Evolutionary conservation across 2,113 vertebrate genomes (phyloP).

Genomic region (Prolemur simus): DNA sequence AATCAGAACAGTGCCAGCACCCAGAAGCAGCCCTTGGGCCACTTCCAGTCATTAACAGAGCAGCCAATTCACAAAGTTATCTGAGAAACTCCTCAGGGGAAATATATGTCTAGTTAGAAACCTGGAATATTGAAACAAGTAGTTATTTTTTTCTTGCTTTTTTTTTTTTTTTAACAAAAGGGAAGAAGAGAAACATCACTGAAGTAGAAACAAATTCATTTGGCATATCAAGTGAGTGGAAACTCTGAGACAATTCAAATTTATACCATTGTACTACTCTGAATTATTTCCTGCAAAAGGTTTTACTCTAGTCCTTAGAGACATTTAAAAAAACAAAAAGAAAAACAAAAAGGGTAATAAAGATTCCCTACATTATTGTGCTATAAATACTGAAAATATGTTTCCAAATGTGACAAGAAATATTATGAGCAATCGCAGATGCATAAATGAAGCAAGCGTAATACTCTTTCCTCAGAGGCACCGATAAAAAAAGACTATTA

Average conservation of each 20-base stretch:
- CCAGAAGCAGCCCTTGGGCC: neutral
- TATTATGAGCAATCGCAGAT: constrained; percentile 66
- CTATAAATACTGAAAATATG: constrained; percentile 69
- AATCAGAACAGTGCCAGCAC: neutral
- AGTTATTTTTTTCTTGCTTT: neutral
- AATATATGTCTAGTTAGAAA: neutral
- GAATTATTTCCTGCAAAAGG: constrained; percentile 52
- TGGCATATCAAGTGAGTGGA: neutral
- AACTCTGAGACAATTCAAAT: constrained; percentile 11
- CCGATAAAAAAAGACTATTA: constrained; percentile 73
- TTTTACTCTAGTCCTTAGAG: constrained; percentile 44
- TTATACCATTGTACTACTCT: neutral
- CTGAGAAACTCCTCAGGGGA: neutral
- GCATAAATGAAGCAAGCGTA: constrained; percentile 66
- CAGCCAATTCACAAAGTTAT: neutral
- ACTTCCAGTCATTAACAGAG: neutral
- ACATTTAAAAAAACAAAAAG: constrained; percentile 45
- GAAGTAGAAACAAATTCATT: neutral
- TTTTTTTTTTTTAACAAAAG: neutral
- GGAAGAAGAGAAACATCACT: neutral
- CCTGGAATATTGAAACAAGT: neutral
- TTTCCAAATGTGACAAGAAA: constrained; percentile 77
- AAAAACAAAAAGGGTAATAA: constrained; percentile 64
- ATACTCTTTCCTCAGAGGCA: constrained; percentile 74
- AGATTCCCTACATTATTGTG: constrained; percentile 58